Evolutionary conservation across 1,140 invertebrate genomes (phyloP).

Genomic region (Phortica variegata): DNA sequence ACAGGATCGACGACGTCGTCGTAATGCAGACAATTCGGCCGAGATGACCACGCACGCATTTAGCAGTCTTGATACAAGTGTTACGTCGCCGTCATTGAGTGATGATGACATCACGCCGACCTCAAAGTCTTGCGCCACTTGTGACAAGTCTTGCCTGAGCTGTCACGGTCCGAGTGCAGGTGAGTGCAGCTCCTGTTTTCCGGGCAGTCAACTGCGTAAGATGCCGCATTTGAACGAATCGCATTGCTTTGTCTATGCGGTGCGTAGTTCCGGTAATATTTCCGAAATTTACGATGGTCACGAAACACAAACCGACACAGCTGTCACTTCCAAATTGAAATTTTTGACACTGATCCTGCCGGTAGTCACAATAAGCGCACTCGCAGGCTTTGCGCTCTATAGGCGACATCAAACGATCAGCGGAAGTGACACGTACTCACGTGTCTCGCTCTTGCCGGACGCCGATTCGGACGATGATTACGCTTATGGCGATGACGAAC

Average conservation of each 20-base stretch:
- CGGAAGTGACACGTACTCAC: too few relatives aligned
- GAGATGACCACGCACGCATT: conserved; percentile 9
- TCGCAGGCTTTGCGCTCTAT: too few relatives aligned
- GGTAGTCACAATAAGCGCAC: too few relatives aligned
- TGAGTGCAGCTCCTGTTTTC: conserved; percentile 40
- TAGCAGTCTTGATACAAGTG: conserved; percentile 5
- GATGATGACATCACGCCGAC: conserved; percentile 20
- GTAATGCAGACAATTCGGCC: conserved; percentile 11
- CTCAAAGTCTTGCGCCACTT: conserved; percentile 22
- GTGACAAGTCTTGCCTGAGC: conserved; percentile 33
- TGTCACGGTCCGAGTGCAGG: conserved; percentile 34
- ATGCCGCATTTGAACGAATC: conserved; percentile 31
- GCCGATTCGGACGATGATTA: neutral
- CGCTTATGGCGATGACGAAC: conserved; percentile 32
- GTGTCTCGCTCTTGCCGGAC: too few relatives aligned
- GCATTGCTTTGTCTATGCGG: conserved; percentile 40
- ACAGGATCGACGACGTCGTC: neutral
- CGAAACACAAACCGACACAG: too few relatives aligned
- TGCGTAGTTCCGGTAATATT: conserved; percentile 32
- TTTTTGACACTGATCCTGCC: too few relatives aligned
- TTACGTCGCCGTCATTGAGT: conserved; percentile 39
- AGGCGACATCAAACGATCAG: too few relatives aligned
- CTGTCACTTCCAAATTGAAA: too few relatives aligned
- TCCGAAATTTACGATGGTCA: too few relatives aligned
- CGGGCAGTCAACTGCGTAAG: conserved; percentile 41